Percentiles rank a stretch among this genome's conserved stretches.
These are phyloP conservation scores for Pheosia gnoma DNA, from an alignment of 2,888 invertebrate species.

Conservation along the genomic window DNA sequence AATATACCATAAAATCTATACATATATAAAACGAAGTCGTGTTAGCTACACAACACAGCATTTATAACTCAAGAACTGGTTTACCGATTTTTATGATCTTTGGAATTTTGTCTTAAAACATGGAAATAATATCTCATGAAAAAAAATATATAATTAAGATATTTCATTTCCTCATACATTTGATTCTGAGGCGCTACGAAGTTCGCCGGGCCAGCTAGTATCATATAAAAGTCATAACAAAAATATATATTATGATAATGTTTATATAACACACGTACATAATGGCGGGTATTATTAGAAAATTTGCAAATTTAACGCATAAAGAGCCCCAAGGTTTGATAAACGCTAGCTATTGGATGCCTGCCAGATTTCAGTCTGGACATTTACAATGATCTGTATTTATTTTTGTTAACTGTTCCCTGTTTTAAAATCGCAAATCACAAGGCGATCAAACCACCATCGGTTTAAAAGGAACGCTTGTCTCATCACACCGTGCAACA, in stretches of 20 bases:
- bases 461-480: slow-evolving; percentile 23
- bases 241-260: slow-evolving; percentile 34
- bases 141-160: no score
- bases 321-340: slow-evolving; percentile 63
- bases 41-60: no score
- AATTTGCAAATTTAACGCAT: slow-evolving; percentile 48
- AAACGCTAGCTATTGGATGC: slow-evolving; percentile 50
- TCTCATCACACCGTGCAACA: slow-evolving; percentile 15
- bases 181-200: no score
- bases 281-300: slow-evolving; percentile 41
- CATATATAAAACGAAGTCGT: no score
- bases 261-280: slow-evolving; percentile 31
- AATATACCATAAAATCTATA: no score
- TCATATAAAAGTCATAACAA: slow-evolving; percentile 18
- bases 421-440: slow-evolving; percentile 51
- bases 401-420: slow-evolving; percentile 56
- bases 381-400: slow-evolving; percentile 55
- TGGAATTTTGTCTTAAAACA: no score
- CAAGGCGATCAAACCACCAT: slow-evolving; percentile 35
- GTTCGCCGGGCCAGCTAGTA: not conserved
- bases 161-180: no score
- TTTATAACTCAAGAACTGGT: no score
- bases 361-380: slow-evolving; percentile 61
- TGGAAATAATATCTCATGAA: no score
- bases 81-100: no score